phyloP scores from a whole-genome alignment of 2,797 vertebrate genomes.

The Phalloptychus januarius region DNA sequence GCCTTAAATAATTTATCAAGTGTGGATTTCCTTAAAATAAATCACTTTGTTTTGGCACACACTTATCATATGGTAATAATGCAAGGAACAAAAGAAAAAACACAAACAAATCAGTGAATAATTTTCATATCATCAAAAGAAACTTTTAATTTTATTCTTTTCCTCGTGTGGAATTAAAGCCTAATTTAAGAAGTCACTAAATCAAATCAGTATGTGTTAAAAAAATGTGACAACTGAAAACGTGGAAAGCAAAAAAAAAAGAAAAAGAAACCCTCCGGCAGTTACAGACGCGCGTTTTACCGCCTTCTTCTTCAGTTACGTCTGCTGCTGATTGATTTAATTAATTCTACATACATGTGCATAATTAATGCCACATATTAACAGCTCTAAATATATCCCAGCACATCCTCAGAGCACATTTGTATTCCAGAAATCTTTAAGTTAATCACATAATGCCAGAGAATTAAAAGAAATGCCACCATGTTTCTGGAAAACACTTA shows the following conservation, averaged over 20 bases:
- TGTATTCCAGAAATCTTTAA: constrained; percentile 34
- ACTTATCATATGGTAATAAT: constrained; percentile 44
- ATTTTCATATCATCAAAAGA: constrained; percentile 24
- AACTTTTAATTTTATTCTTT: constrained; percentile 2
- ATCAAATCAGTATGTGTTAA: constrained; percentile 19
- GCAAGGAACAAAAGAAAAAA: constrained; percentile 29
- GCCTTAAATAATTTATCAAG: constrained; percentile 79
- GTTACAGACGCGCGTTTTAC: constrained; percentile 35
- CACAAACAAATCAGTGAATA: constrained; percentile 23
- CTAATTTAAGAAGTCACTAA: constrained; percentile 20
- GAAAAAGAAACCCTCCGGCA: not conserved
- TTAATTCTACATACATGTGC: constrained; percentile 68
- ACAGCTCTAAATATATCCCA: constrained; percentile 64
- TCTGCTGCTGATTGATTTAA: constrained; percentile 72
- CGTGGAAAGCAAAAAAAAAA: constrained; percentile 23
- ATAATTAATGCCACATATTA: constrained; percentile 69
- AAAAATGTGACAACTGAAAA: constrained; percentile 16
- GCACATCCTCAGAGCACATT: constrained; percentile 39
- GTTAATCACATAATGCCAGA: constrained; percentile 37
- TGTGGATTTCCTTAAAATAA: constrained; percentile 73
- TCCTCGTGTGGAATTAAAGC: constrained; percentile 13
- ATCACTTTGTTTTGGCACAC: constrained; percentile 56
- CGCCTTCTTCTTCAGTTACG: constrained; percentile 30
- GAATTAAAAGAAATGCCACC: constrained; percentile 13
- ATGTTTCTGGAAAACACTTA: constrained; percentile 39